Evolutionary conservation across 2,113 vertebrate genomes (phyloP), one percentile per base, ranked within the genome.

Genomic region (Epinephelus moara): DNA sequence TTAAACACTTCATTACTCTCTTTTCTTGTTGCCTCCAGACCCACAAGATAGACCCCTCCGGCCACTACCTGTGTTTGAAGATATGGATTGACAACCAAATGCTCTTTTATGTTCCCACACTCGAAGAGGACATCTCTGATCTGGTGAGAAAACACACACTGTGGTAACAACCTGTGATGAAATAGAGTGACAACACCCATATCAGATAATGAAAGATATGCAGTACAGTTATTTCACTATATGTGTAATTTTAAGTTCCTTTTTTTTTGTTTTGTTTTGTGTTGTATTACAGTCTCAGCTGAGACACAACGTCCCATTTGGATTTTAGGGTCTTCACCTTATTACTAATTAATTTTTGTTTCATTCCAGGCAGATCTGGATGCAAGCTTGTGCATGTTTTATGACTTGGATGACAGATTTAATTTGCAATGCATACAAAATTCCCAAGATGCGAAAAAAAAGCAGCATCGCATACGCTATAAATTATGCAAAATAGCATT

Each of bases 41-140:
- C 3, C 96, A 99, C 82, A 95, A 95, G 2, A 90, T 99, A 87
- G 97, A 98, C 76, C 92, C 80, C 8, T 94, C 93, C 0, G 87
- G 94, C 68, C 96, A 99, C 89, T 99, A 97, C 89, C 91, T 99
- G 78, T 95, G 95, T 49, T 92, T 99, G 47, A 99, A 97, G 80
- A 97, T 99, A 85, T 94, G 96, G 19, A 80, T 95, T 0, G 96
- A 96, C 57, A 95, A 94, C 92, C 94, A 96, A 81, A 94, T 95
- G 55, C 97, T 96, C 18, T 88, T 95, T 66, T 98, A 97, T 0
- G 64, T 98, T 11, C 98, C 98, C 5, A 96, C 96, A 90, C 94
- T 95, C 0, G 97, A 99, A 60, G 98, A 99, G 90, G 97, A 99
- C 90, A 94, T 99, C 89, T 97, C 97, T 7, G 98, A 99, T 78